These are phyloP conservation scores for Conchocele bisecta DNA, from an alignment of 2,888 invertebrate species.

Conservation along the genomic window DNA sequence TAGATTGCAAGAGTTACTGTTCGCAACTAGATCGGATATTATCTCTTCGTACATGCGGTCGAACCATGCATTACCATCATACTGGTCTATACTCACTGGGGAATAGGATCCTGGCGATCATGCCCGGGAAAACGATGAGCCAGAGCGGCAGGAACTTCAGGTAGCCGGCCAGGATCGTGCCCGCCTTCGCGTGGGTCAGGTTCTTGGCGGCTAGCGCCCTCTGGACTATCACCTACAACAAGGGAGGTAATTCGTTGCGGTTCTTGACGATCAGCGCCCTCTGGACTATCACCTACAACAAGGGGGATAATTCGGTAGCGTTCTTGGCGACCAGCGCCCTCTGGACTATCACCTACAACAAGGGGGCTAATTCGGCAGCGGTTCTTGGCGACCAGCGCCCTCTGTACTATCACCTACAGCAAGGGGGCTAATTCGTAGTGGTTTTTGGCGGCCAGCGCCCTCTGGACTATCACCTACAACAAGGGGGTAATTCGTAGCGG, in stretches of 20 bases:
- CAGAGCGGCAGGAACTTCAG: conserved; percentile 84
- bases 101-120: conserved; percentile 84
- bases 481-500: too few species aligned
- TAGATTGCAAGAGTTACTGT: too few species aligned
- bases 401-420: conserved; percentile 84
- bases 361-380: too few species aligned
- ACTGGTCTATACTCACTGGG: conserved; percentile 81
- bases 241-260: too few species aligned
- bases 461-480: conserved; percentile 84
- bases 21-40: too few species aligned
- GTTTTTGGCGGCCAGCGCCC: conserved; percentile 84
- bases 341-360: conserved; percentile 84
- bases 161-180: conserved; percentile 83
- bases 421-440: too few species aligned
- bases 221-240: conserved; percentile 84
- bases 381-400: conserved; percentile 84
- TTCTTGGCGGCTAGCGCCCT: conserved; percentile 84
- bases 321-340: conserved; percentile 84
- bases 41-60: too few species aligned
- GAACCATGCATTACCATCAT: too few species aligned
- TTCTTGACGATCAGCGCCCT: conserved; percentile 84
- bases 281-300: conserved; percentile 84
- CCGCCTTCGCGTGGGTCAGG: conserved; percentile 84
- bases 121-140: conserved; percentile 83
- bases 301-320: too few species aligned